A percentile compares a stretch with the other conserved stretches of the same genome.
Conservation (phyloP, 2,888 invertebrate species). For the Mamestra brassicae region DNA sequence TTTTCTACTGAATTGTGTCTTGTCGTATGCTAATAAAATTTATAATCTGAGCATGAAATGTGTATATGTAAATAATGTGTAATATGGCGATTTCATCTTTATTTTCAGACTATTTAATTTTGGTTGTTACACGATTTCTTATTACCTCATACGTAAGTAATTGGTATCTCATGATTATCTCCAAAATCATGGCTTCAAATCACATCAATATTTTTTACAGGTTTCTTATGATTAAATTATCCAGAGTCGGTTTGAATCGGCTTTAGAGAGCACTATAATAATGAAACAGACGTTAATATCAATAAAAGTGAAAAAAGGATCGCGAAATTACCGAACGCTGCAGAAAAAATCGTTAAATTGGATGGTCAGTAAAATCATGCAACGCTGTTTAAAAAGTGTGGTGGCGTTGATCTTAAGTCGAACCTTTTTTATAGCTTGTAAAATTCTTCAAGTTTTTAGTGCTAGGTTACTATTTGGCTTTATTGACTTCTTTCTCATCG, state of each 20-base stretch:
- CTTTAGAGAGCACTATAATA: background rate
- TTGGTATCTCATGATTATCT: background rate
- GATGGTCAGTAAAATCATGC: slow-evolving; percentile 26
- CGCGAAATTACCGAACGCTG: background rate
- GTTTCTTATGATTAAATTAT: slow-evolving; percentile 8
- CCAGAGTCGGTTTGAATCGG: slow-evolving; percentile 15
- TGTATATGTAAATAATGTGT: no score
- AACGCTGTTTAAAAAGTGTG: slow-evolving; percentile 16
- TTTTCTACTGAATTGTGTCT: no score
- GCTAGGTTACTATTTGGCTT: background rate
- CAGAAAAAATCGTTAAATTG: slow-evolving; percentile 7
- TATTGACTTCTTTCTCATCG: no score
- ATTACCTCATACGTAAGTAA: no score
- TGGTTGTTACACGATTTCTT: no score
- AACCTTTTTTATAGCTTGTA: background rate
- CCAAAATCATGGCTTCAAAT: background rate
- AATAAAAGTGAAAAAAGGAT: slow-evolving; percentile 9
- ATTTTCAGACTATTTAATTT: no score
- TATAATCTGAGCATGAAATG: no score
- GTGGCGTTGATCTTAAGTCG: background rate
- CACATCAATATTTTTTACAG: background rate
- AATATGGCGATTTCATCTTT: no score
- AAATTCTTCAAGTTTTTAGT: background rate
- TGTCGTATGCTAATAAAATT: no score
- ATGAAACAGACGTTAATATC: background rate